phyloP scores from a whole-genome alignment of 1,140 invertebrate genomes.

The Drosophila suzukii region DNA sequence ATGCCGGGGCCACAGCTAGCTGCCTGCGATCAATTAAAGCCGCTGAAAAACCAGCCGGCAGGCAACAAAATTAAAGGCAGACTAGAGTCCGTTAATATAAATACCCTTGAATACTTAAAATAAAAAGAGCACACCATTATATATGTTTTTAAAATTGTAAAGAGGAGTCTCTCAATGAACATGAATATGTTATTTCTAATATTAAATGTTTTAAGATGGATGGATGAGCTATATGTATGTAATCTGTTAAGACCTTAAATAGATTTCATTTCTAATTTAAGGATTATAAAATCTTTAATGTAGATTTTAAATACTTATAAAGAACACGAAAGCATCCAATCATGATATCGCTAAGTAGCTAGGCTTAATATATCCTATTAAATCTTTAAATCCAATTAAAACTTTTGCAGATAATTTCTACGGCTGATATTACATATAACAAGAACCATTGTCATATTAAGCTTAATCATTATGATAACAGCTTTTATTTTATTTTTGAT shows the following conservation, averaged over 20 bases:
- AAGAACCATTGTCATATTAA: too few relatives aligned
- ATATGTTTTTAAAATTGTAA: too few relatives aligned
- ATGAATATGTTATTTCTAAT: too few relatives aligned
- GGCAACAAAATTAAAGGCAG: slow-evolving; percentile 8
- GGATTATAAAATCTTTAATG: too few relatives aligned
- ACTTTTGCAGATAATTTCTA: too few relatives aligned
- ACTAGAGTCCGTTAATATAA: neutral
- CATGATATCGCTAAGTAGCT: too few relatives aligned
- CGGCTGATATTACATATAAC: too few relatives aligned
- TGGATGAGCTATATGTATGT: neutral
- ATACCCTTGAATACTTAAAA: neutral
- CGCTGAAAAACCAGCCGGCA: slow-evolving; percentile 33
- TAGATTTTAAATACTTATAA: too few relatives aligned
- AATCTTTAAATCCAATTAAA: too few relatives aligned
- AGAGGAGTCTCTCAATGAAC: too few relatives aligned
- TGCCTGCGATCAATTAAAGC: slow-evolving; percentile 71
- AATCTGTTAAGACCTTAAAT: neutral
- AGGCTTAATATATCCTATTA: too few relatives aligned
- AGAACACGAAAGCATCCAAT: too few relatives aligned
- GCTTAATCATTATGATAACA: neutral
- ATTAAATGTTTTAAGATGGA: neutral
- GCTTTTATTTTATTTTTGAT: neutral
- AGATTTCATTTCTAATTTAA: neutral
- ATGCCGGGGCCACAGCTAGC: slow-evolving; percentile 34
- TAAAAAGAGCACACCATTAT: neutral